Evolutionary conservation across 2,797 vertebrate genomes (phyloP).

Genomic region (Gallinago solitaria): DNA sequence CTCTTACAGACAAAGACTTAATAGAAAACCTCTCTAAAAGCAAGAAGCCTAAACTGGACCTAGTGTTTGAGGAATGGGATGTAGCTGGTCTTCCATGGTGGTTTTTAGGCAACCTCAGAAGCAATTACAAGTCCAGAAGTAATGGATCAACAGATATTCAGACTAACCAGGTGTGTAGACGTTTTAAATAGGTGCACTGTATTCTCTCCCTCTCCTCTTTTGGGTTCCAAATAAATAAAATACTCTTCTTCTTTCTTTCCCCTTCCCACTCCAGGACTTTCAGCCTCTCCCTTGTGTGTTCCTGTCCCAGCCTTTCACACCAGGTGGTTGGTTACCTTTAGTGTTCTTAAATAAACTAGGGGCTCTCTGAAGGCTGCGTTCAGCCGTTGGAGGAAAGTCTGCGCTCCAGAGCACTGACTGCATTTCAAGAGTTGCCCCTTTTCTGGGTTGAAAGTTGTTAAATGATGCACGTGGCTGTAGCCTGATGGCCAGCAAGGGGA

Average conservation of each 20-base stretch:
- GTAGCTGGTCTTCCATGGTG: slow-evolving; percentile 96
- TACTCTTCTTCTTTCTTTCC: background rate
- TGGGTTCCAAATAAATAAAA: background rate
- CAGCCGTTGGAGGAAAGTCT: background rate
- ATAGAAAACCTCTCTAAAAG: slow-evolving; percentile 84
- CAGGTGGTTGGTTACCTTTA: background rate
- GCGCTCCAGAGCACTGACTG: background rate
- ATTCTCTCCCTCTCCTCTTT: background rate
- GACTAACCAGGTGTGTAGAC: slow-evolving; percentile 91
- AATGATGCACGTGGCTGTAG: background rate
- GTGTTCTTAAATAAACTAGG: background rate
- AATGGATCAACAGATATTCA: slow-evolving; percentile 97
- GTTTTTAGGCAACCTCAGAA: slow-evolving; percentile 97
- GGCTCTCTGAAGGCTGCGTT: background rate
- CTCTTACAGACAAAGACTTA: slow-evolving; percentile 73
- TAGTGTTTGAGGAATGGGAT: slow-evolving; percentile 94
- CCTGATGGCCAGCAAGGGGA: background rate
- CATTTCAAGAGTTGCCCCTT: background rate
- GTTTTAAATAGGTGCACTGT: background rate
- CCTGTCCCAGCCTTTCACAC: background rate
- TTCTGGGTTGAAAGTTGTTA: background rate
- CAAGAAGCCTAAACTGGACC: slow-evolving; percentile 89
- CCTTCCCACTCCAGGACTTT: background rate
- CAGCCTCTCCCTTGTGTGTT: background rate
- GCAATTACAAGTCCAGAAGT: slow-evolving; percentile 90